phyloP scores from a whole-genome alignment of 2,888 invertebrate species.

The Stratiomys singularior region DNA sequence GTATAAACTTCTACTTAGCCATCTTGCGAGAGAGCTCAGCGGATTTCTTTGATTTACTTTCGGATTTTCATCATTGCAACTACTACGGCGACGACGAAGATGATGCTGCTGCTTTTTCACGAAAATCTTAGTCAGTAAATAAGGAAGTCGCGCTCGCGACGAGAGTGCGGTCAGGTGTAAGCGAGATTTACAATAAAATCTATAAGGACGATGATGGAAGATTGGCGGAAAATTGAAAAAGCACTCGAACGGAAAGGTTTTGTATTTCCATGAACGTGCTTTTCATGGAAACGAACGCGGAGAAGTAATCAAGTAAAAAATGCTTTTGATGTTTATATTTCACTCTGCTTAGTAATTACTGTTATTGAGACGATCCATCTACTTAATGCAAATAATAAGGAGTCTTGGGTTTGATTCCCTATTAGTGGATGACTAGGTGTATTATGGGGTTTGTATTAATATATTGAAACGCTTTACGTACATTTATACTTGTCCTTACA shows the following conservation, averaged over 20 bases:
- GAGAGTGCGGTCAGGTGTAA: conserved; percentile 40
- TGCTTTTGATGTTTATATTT: conserved; percentile 42
- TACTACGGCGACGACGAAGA: conserved; percentile 11
- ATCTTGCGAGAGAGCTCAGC: conserved; percentile 3
- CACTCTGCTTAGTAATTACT: conserved; percentile 33
- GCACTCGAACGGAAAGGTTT: conserved; percentile 40
- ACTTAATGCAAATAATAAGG: too few species aligned
- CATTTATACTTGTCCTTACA: too few species aligned
- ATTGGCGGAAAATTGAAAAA: conserved; percentile 49
- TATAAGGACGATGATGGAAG: conserved; percentile 32
- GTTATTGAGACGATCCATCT: conserved; percentile 12
- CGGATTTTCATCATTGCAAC: conserved; percentile 33
- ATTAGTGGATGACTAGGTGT: too few species aligned
- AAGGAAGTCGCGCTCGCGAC: conserved; percentile 35
- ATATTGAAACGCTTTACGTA: too few species aligned
- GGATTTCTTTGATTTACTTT: conserved; percentile 50
- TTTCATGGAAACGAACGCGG: background rate
- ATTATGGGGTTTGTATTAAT: too few species aligned
- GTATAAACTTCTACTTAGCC: conserved; percentile 34
- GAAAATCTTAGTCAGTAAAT: conserved; percentile 30
- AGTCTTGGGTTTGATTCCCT: too few species aligned
- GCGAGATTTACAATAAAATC: conserved; percentile 38
- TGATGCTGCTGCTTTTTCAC: conserved; percentile 42
- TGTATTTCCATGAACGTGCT: conserved; percentile 13
- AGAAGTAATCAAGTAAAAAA: conserved; percentile 42